Evolutionary conservation across 2,113 vertebrate species (phyloP), one percentile per base, ranked within the genome.

Genomic region (Limanda limanda): DNA sequence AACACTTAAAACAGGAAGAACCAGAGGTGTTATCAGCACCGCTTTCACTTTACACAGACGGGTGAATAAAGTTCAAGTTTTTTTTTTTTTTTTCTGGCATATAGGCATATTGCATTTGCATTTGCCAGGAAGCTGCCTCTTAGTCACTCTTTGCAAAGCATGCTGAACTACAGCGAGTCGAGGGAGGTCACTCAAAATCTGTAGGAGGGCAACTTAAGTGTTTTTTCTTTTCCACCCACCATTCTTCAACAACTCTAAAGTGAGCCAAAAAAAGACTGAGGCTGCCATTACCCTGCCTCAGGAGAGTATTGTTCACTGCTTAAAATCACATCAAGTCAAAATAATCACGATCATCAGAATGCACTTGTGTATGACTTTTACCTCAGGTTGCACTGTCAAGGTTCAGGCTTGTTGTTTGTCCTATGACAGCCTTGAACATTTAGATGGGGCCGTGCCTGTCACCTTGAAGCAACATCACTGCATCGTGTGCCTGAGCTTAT

Each of bases 121-220:
- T 2, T 52, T 81, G 59, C 55, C 31, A 48, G 71, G 66, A 83
- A 84, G 65, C 63, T 6, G 18, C 24, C 72, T 76, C 81, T 83
- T 71, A 84, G 67, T 83, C 78, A 77, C 70, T 79, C 51, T 72
- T 25, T 56, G 75, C 48, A 24, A 79, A 79, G 74, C 74, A 80
- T 64, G 57, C 70, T 69, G 54, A 76, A 76, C 61, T 25, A 48
- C 61, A 71, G 66, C 64, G 62, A 56, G 74, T 76, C 62, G 73
- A 51, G 31, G 74, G 72, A 9, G 3, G 6, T 76, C 68, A 77
- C 67, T 14, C 35, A 54, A 48, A 79, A 64, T 57, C 23, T 57
- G 55, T 71, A 59, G 45, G 63, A 82, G 56, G 67, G 48, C 67
- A 60, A 45, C 42, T 82, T 37, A 35, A 61, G 35, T 74, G 57